A percentile compares a stretch with the other conserved stretches of the same genome.
Conservation (phyloP, 1,140 invertebrate species). For the Drosophila suzukii region DNA sequence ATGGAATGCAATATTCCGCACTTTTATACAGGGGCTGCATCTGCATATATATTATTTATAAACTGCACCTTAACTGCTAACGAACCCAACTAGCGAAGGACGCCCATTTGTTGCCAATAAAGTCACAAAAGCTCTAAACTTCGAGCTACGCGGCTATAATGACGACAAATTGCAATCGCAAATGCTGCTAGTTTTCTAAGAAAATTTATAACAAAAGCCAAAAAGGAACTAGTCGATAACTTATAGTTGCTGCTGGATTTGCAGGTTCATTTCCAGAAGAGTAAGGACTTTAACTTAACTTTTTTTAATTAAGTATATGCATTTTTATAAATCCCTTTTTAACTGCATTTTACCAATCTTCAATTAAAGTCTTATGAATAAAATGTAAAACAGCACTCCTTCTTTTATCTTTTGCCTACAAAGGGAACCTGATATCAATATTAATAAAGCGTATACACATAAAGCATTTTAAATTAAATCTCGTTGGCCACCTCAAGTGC, state of each 20-base stretch:
- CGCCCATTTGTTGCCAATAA: constrained; percentile 61
- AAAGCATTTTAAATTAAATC: constrained; percentile 22
- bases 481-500: constrained; percentile 6
- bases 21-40: constrained; percentile 35
- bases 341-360: background rate
- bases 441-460: constrained; percentile 9
- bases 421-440: background rate
- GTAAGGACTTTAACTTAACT: background rate
- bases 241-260: constrained; percentile 1
- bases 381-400: background rate
- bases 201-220: constrained; percentile 47
- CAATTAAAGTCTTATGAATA: background rate
- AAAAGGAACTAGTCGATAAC: background rate
- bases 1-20: constrained; percentile 72
- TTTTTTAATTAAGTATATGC: too few species aligned
- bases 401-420: background rate
- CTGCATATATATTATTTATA: constrained; percentile 50
- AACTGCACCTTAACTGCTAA: constrained; percentile 45
- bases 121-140: constrained; percentile 41
- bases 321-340: too few species aligned
- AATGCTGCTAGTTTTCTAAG: constrained; percentile 22
- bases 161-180: constrained; percentile 69
- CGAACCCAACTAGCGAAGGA: constrained; percentile 53
- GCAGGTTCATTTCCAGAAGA: background rate
- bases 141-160: constrained; percentile 41